Evolutionary conservation across 1,140 invertebrate genomes (phyloP), one percentile per base, ranked within the genome.

Genomic region (Cotesia chilonis): DNA sequence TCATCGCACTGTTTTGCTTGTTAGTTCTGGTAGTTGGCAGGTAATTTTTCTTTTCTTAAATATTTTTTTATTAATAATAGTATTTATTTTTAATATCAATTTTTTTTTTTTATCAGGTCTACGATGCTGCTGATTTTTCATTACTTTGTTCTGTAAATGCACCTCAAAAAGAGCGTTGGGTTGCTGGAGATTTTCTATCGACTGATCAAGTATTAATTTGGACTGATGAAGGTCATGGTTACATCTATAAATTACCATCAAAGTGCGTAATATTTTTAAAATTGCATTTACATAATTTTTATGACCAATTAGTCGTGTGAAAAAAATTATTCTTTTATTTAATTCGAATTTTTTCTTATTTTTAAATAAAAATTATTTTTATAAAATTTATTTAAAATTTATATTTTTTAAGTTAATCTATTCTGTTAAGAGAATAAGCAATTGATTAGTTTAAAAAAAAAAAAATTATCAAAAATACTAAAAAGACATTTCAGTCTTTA

Each of bases 1-100:
- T 87, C 96, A 98, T 80, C 89, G 98, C 61, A 99, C 97, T 0
- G 96, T 99, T 35, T 89, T 99, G 1, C 95, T 99, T 54, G 96
- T 99, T 0, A 98, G 96, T 82, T 94, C 95, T 1, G 98, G 97
- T 81, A 97, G 96, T 87, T 99, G 98, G 94, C 97, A 99, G 90
- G 97, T 99, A 84, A 69, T 76, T 72, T 47, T 67, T 37, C 54
- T 28, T 64, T 67, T 14, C 57, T 47, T 0, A 65, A 60, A 61
- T 17, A 20, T 68, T 38, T 60, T 70, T 41, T 12, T 52, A 7
- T 28, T 35, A 20, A 47, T n/a, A 67, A 61, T 54, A 65, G 3
- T 20, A 70, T 6, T 64, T 65, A 28, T 67, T 7, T 12, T 74
- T 71, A 17, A 65, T 60, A 57, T 28, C 28, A 28, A 28, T 75